Base-by-base conservation (phyloP, 2,888 invertebrate genomes). In the Drosophila mayaguana region DNA sequence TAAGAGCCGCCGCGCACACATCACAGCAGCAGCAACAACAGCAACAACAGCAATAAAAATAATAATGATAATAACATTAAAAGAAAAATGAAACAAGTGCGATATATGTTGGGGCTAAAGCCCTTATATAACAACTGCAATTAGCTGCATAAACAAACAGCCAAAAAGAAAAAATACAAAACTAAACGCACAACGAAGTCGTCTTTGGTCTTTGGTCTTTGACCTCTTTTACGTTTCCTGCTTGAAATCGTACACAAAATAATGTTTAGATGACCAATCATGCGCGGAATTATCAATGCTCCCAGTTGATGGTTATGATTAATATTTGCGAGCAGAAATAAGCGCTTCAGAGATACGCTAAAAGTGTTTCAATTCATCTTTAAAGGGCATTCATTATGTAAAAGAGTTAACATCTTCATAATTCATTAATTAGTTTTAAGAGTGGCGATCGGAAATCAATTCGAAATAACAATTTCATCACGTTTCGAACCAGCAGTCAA, bases 131-230 rank as follows among this genome's bases (percentile, higher is more conserved):
- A 56, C 55, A 25, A 55, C 51, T 62, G 77, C 77, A 77, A 77
- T 77, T 77, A 77, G 77, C 77, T 66, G 80, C 81, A 76, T 77
- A 80, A 80, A 77, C 66, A 77, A 65, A 73, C 66, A 75, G 55
- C 38, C 42, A 74, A 38, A 54, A 75, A 28, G 28, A 28, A 28
- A 28, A 75, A 46, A 36, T 18, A 48, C 32, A 51, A 67, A 67
- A 43, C 48, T 38, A 20, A 38, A 63, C 73, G 63, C 70, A 79
- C 80, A 56, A 3, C n/a, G 2, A n/a, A 40, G n/a, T 40, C 40
- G 40, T 40, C 32, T 32, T 40, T 40, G 40, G 40, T 16, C n/a
- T 40, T 62, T 45, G 34, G 79, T 78, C 75, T 78, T 66, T 75
- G 78, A 75, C 75, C 75, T 42, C 74, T 59, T 65, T 75, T 22